phyloP scores from a whole-genome alignment of 64 coral and sea anemone species.

The Astreopora myriophthalma region DNA sequence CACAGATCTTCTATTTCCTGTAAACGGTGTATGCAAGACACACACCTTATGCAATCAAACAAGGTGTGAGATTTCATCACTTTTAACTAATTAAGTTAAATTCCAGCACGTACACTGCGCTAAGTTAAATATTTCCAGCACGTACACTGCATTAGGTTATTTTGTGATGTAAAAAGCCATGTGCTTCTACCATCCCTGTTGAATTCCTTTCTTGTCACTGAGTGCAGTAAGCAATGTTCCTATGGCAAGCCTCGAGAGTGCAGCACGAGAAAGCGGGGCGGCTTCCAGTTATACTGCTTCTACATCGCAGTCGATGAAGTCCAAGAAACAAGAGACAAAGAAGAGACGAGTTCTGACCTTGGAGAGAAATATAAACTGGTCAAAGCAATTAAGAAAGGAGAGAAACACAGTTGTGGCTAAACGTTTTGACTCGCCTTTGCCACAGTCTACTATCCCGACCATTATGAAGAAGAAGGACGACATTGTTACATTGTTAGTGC shows the following conservation, averaged over 20 bases:
- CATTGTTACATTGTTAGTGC: neutral
- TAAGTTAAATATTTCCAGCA: no score
- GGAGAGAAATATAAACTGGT: slow-evolving; percentile 36
- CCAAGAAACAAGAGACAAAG: neutral
- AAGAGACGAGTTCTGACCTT: neutral
- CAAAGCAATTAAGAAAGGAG: neutral
- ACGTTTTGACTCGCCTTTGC: no score
- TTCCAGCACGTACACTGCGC: no score
- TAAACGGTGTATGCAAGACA: slow-evolving; percentile 53
- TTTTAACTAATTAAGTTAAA: no score
- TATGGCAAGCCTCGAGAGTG: slow-evolving; percentile 33
- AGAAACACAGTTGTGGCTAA: neutral
- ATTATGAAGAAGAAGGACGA: neutral
- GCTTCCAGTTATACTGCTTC: neutral
- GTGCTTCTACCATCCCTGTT: slow-evolving; percentile 22
- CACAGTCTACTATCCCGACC: neutral
- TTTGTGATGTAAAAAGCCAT: slow-evolving; percentile 27
- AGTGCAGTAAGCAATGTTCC: neutral
- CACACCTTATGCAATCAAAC: slow-evolving; percentile 45
- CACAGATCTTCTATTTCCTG: slow-evolving; percentile 49
- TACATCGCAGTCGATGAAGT: neutral
- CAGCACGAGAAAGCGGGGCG: slow-evolving; percentile 3
- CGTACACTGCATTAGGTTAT: no score
- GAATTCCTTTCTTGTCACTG: neutral
- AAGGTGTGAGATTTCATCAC: slow-evolving; percentile 65